Conservation (phyloP, 2,888 invertebrate species). For the Epinotia demarniana region DNA sequence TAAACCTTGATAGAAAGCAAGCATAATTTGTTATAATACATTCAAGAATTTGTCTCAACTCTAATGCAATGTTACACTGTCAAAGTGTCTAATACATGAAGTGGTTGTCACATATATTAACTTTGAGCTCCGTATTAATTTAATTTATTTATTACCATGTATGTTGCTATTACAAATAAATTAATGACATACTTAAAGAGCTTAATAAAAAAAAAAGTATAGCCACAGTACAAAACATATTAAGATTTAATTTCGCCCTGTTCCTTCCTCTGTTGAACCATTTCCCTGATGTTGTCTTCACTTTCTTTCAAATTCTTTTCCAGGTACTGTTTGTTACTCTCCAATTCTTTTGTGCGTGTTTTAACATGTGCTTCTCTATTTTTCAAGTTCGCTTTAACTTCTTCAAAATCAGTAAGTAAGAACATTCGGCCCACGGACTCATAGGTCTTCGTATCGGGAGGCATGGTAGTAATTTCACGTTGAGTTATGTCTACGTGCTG, state of each 20-base stretch:
- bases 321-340: slow-evolving; percentile 91
- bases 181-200: slow-evolving; percentile 8
- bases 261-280: slow-evolving; percentile 88
- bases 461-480: slow-evolving; percentile 85
- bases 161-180: neutral
- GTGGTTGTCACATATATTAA: neutral
- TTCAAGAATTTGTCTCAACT: neutral
- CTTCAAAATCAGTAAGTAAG: slow-evolving; percentile 87
- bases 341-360: slow-evolving; percentile 89
- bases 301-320: slow-evolving; percentile 93
- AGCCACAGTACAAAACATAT: slow-evolving; percentile 2
- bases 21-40: slow-evolving; percentile 25
- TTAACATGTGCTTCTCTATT: slow-evolving; percentile 83
- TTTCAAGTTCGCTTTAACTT: slow-evolving; percentile 86
- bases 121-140: neutral
- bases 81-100: neutral
- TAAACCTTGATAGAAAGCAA: slow-evolving; percentile 11
- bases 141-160: neutral
- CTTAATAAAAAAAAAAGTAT: neutral
- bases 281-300: slow-evolving; percentile 93
- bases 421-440: slow-evolving; percentile 95
- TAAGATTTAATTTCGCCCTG: slow-evolving; percentile 62
- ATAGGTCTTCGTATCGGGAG: slow-evolving; percentile 88
- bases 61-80: slow-evolving; percentile 4
- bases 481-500: slow-evolving; percentile 90